A percentile compares a stretch with the other conserved stretches of the same genome.
phyloP scores from a whole-genome alignment of 2,888 invertebrate genomes.

The Galerucella nymphaeae region DNA sequence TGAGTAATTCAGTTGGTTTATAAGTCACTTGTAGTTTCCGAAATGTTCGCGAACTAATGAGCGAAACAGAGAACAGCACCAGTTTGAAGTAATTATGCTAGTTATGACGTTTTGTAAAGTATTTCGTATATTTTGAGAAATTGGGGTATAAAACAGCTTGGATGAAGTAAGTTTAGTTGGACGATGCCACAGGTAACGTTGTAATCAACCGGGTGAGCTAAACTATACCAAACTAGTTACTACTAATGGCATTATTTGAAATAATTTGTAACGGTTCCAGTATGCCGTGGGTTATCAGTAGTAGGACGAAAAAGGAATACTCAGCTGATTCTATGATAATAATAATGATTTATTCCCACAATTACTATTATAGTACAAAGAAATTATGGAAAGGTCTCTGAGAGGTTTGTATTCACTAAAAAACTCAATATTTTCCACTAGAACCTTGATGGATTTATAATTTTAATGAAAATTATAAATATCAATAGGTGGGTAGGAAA shows the following conservation, averaged over 20 bases:
- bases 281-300: too few species aligned
- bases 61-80: constrained; percentile 11
- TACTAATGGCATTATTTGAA: not conserved
- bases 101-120: not conserved
- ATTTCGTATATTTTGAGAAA: not conserved
- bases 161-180: not conserved
- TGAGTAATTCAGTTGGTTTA: constrained; percentile 5
- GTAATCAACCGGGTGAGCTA: not conserved
- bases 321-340: too few species aligned
- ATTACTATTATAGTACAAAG: too few species aligned
- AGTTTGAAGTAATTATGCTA: constrained; percentile 9
- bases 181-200: not conserved
- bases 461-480: too few species aligned
- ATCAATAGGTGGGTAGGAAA: too few species aligned
- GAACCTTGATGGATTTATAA: too few species aligned
- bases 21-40: constrained; percentile 16
- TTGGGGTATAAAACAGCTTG: not conserved
- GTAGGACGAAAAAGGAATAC: too few species aligned
- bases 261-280: not conserved
- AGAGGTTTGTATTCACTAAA: too few species aligned
- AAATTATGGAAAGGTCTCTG: too few species aligned
- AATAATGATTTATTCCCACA: too few species aligned
- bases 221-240: not conserved
- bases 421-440: too few species aligned
- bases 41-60: constrained; percentile 11